Conservation (phyloP, 1,140 invertebrate genomes). For the Brachionus plicatilis region DNA sequence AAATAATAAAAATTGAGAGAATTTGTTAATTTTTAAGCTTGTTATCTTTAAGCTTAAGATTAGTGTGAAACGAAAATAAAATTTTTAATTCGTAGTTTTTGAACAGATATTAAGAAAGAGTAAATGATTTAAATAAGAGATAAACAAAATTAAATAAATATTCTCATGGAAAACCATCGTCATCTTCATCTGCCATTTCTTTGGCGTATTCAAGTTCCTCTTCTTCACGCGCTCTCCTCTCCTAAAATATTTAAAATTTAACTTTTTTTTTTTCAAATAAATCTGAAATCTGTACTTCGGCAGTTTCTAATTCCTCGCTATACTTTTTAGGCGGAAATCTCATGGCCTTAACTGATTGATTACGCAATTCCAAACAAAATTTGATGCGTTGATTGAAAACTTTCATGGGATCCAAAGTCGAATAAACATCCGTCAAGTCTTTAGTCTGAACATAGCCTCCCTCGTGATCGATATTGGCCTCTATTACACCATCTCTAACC, state of each 20-base stretch:
- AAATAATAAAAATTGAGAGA: neutral
- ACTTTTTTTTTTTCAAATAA: neutral
- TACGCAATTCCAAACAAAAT: conserved; percentile 94
- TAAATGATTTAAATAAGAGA: neutral
- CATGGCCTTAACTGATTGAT: conserved; percentile 90
- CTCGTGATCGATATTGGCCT: conserved; percentile 89
- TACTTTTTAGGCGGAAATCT: conserved; percentile 97
- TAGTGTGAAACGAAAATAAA: neutral
- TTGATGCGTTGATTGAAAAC: conserved; percentile 96
- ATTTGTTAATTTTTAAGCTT: neutral
- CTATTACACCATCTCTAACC: conserved; percentile 97
- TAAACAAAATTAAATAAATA: conserved; percentile 16
- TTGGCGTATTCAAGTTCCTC: conserved; percentile 95
- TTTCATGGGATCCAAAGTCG: conserved; percentile 87
- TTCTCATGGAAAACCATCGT: conserved; percentile 59
- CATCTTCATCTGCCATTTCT: conserved; percentile 95
- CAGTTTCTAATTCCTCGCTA: conserved; percentile 93
- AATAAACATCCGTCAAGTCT: conserved; percentile 93
- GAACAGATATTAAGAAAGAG: neutral
- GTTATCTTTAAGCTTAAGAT: neutral
- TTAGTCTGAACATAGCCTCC: conserved; percentile 93
- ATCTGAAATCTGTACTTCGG: conserved; percentile 62
- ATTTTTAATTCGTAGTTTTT: conserved; percentile 8
- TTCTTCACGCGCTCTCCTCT: conserved; percentile 87
- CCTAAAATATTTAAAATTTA: conserved; percentile 54